Percentiles rank a stretch among this genome's conserved stretches.
Evolutionary conservation across 2,797 vertebrate species (phyloP).

Genomic region (Lagorchestes hirsutus): DNA sequence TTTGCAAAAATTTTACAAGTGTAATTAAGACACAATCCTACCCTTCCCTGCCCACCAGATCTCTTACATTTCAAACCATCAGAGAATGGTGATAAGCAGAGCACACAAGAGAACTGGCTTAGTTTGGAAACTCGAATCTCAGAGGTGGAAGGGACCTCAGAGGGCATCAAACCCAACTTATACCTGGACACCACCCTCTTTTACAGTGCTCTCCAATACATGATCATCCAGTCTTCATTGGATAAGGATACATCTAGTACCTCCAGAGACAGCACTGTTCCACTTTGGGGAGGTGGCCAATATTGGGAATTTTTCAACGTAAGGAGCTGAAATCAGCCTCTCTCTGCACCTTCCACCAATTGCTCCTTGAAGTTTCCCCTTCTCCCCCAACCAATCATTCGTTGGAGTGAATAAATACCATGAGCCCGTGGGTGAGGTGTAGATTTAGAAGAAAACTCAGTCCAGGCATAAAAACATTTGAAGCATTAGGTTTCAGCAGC

Average conservation of each 20-base stretch:
- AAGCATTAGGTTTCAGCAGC: constrained; percentile 67
- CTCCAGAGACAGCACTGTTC: background rate
- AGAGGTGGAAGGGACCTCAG: background rate
- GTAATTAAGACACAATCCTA: background rate
- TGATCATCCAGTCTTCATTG: background rate
- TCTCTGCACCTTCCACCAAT: background rate
- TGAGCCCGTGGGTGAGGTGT: background rate
- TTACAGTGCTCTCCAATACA: background rate
- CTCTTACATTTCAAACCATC: background rate
- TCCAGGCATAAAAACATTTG: constrained; percentile 77
- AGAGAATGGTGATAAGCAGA: background rate
- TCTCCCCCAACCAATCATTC: background rate
- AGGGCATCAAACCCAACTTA: background rate
- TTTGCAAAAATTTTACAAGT: background rate
- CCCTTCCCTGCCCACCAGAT: background rate
- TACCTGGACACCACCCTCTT: background rate
- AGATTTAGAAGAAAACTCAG: constrained; percentile 65
- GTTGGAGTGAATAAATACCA: background rate
- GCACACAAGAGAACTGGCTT: background rate
- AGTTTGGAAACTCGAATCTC: background rate
- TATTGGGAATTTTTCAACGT: background rate
- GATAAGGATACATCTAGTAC: background rate
- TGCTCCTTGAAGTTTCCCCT: background rate
- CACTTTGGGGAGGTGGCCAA: background rate
- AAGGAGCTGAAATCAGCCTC: background rate